These are phyloP conservation scores for Tyrophagus putrescentiae DNA, from an alignment of 1,140 invertebrate genomes.

Conservation along the genomic window DNA sequence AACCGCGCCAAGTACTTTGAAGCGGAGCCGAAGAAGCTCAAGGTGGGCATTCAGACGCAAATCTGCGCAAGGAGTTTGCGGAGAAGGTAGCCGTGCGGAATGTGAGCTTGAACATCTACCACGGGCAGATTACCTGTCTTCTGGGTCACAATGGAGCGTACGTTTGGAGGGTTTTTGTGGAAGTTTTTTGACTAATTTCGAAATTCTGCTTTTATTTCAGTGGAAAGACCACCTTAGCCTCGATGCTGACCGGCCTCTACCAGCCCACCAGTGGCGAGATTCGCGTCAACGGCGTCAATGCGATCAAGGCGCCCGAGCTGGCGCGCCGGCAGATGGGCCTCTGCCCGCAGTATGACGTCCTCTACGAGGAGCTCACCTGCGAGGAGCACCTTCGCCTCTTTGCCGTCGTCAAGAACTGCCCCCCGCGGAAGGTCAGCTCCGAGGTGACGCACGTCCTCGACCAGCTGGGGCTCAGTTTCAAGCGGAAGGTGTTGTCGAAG, in stretches of 20 bases:
- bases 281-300: slow-evolving; percentile 49
- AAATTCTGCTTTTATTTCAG: slow-evolving; percentile 46
- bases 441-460: slow-evolving; percentile 16
- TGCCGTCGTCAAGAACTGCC: slow-evolving; percentile 17
- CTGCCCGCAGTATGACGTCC: slow-evolving; percentile 59
- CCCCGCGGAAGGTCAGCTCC: not conserved
- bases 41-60: slow-evolving; percentile 32
- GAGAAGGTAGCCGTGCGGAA: slow-evolving; percentile 51
- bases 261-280: slow-evolving; percentile 50
- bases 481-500: slow-evolving; percentile 15
- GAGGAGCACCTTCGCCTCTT: slow-evolving; percentile 20
- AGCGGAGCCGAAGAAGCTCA: slow-evolving; percentile 14
- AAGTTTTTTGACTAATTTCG: no score
- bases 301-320: slow-evolving; percentile 36
- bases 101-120: slow-evolving; percentile 53
- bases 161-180: no score
- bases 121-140: slow-evolving; percentile 66
- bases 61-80: slow-evolving; percentile 7
- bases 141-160: slow-evolving; percentile 34
- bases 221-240: slow-evolving; percentile 68
- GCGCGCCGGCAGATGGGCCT: slow-evolving; percentile 60
- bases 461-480: slow-evolving; percentile 15
- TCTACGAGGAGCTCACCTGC: slow-evolving; percentile 36
- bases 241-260: slow-evolving; percentile 56
- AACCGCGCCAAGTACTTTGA: slow-evolving; percentile 17